Evolutionary conservation across 1,140 invertebrate genomes (phyloP).

Genomic region (Drosophila nebulosa): DNA sequence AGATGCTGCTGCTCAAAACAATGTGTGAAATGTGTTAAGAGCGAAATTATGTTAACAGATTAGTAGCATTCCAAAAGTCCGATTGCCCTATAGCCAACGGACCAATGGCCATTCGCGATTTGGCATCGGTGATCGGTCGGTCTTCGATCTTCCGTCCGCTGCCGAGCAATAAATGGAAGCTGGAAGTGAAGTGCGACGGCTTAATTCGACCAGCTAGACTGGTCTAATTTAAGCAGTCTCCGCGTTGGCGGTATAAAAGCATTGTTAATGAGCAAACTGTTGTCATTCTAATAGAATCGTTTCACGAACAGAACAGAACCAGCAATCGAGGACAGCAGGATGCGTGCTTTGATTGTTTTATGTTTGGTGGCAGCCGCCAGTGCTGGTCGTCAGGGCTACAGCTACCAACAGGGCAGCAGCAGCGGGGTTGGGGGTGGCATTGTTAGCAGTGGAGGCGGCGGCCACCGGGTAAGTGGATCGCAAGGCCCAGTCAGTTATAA

Average conservation of each 20-base stretch:
- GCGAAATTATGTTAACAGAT: slow-evolving; percentile 79
- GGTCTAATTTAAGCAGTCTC: slow-evolving; percentile 48
- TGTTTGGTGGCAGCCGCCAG: slow-evolving; percentile 54
- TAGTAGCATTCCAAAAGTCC: slow-evolving; percentile 69
- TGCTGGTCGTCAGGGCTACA: slow-evolving; percentile 69
- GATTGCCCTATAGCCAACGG: slow-evolving; percentile 41
- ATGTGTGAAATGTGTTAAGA: slow-evolving; percentile 80
- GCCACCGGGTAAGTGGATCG: slow-evolving; percentile 12
- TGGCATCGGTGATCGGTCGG: slow-evolving; percentile 22
- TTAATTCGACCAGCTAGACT: slow-evolving; percentile 64
- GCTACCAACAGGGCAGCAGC: slow-evolving; percentile 48
- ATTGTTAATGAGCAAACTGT: slow-evolving; percentile 51
- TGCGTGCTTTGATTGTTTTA: slow-evolving; percentile 63
- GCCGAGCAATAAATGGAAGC: slow-evolving; percentile 25
- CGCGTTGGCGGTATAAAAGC: slow-evolving; percentile 76
- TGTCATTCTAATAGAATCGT: slow-evolving; percentile 62
- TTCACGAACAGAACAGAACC: slow-evolving; percentile 7
- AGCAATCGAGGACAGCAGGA: slow-evolving; percentile 30
- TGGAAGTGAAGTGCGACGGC: slow-evolving; percentile 34
- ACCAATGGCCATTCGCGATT: slow-evolving; percentile 28
- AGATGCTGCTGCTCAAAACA: slow-evolving; percentile 60
- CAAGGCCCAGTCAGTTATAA: slow-evolving; percentile 54
- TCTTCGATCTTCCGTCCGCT: slow-evolving; percentile 29
- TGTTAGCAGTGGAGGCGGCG: neutral
- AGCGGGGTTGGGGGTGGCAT: slow-evolving; percentile 16